These are phyloP conservation scores for Gymnarchus niloticus DNA, from an alignment of 2,113 vertebrate genomes.

Conservation along the genomic window DNA sequence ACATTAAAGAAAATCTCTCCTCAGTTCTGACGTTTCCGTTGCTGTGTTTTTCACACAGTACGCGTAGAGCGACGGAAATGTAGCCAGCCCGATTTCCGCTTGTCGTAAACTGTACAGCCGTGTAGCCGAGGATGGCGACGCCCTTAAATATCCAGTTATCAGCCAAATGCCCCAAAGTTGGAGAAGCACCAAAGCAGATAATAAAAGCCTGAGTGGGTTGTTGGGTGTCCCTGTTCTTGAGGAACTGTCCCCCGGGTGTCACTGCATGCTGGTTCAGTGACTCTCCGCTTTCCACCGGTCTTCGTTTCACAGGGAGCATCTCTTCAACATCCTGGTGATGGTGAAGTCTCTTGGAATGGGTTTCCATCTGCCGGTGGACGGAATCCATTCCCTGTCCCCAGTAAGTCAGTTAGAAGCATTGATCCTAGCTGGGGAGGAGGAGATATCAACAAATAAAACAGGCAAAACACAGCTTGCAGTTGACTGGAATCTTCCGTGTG, in stretches of 20 bases:
- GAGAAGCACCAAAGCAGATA: too few species aligned
- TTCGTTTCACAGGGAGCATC: constrained; percentile 65
- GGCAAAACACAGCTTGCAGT: too few species aligned
- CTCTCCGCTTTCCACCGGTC: neutral
- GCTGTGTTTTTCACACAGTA: neutral
- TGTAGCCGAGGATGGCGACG: neutral
- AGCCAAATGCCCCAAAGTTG: too few species aligned
- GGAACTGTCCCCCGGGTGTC: neutral
- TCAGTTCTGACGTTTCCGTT: neutral
- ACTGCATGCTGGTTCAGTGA: neutral
- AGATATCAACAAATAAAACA: too few species aligned
- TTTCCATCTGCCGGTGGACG: constrained; percentile 88
- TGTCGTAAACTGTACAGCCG: neutral
- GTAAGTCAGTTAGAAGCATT: constrained; percentile 49
- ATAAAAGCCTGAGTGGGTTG: too few species aligned
- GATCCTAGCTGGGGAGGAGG: neutral
- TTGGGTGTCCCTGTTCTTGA: too few species aligned
- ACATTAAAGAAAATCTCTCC: neutral
- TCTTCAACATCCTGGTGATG: constrained; percentile 79
- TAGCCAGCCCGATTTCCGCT: neutral
- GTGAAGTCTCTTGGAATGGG: constrained; percentile 92
- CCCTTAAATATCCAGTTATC: too few species aligned
- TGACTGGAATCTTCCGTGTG: too few species aligned
- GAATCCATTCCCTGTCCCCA: constrained; percentile 77
- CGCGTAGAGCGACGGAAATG: neutral